These are phyloP conservation scores for Scomber scombrus DNA, from an alignment of 2,113 vertebrate genomes.

Conservation along the genomic window DNA sequence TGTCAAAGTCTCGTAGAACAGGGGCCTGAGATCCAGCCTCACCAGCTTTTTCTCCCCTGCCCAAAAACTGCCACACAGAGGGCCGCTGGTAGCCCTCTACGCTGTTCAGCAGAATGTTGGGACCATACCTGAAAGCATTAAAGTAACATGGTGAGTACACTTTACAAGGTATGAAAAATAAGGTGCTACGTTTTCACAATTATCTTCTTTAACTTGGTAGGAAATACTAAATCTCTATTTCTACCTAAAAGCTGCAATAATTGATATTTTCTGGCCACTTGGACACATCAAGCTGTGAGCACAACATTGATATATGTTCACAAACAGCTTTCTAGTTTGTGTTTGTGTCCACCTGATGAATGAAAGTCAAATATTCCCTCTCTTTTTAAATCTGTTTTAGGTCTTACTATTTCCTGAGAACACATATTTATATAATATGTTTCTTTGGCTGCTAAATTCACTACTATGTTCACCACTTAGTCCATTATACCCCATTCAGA, in stretches of 20 bases:
- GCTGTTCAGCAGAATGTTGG: conserved; percentile 92
- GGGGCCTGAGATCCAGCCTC: conserved; percentile 67
- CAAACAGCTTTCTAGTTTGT: neutral
- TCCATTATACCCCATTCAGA: too few relatives aligned
- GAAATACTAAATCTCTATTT: neutral
- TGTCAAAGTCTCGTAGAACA: conserved; percentile 88
- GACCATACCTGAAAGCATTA: conserved; percentile 86
- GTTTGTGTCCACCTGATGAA: too few relatives aligned
- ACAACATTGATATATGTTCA: neutral
- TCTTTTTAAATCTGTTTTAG: too few relatives aligned
- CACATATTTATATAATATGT: too few relatives aligned
- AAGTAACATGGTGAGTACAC: neutral
- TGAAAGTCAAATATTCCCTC: too few relatives aligned
- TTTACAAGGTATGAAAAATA: neutral
- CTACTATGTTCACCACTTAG: too few relatives aligned
- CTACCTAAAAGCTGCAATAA: neutral
- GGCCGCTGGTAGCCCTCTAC: conserved; percentile 86
- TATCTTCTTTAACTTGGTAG: too few relatives aligned
- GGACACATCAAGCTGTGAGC: neutral
- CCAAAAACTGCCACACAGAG: conserved; percentile 91
- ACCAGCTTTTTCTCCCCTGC: conserved; percentile 25
- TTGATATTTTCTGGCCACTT: too few relatives aligned
- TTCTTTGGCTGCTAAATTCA: too few relatives aligned
- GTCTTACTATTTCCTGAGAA: neutral
- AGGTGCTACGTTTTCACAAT: neutral